phyloP scores from a whole-genome alignment of 2,888 invertebrate genomes.

The Alsophila aescularia region DNA sequence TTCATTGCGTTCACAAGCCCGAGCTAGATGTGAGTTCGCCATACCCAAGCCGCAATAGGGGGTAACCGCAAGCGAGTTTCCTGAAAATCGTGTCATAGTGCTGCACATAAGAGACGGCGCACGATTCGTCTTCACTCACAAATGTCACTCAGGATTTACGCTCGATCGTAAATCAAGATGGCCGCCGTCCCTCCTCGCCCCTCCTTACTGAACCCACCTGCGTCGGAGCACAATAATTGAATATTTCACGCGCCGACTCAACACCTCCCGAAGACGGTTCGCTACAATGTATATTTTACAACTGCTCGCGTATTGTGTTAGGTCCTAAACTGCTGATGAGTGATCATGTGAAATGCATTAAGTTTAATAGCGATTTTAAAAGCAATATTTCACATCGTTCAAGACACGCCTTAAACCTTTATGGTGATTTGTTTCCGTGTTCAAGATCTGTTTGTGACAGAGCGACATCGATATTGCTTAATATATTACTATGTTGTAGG shows the following conservation, averaged over 20 bases:
- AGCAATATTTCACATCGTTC: slow-evolving; percentile 81
- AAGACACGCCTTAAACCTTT: slow-evolving; percentile 73
- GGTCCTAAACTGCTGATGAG: slow-evolving; percentile 82
- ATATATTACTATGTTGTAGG: slow-evolving; percentile 5
- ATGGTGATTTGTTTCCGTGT: slow-evolving; percentile 82
- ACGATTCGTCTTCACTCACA: slow-evolving; percentile 72
- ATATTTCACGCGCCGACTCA: slow-evolving; percentile 82
- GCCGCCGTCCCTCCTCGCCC: slow-evolving; percentile 63
- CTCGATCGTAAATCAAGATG: slow-evolving; percentile 82
- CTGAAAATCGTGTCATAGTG: slow-evolving; percentile 69
- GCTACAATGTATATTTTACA: slow-evolving; percentile 81
- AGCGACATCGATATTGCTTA: slow-evolving; percentile 52
- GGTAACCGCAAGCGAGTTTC: slow-evolving; percentile 61
- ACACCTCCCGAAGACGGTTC: slow-evolving; percentile 73
- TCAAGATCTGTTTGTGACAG: slow-evolving; percentile 53
- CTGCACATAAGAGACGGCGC: slow-evolving; percentile 52
- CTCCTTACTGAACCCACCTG: slow-evolving; percentile 63
- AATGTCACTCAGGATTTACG: slow-evolving; percentile 82
- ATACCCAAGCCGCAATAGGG: slow-evolving; percentile 48
- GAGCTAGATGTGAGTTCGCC: slow-evolving; percentile 33
- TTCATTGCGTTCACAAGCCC: slow-evolving; percentile 48
- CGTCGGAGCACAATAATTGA: slow-evolving; percentile 81
- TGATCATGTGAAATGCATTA: slow-evolving; percentile 79
- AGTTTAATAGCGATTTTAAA: slow-evolving; percentile 80
- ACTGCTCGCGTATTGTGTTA: slow-evolving; percentile 77